Base-by-base conservation (phyloP, 2,797 vertebrate genomes). In the Acipenser transmontanus region DNA sequence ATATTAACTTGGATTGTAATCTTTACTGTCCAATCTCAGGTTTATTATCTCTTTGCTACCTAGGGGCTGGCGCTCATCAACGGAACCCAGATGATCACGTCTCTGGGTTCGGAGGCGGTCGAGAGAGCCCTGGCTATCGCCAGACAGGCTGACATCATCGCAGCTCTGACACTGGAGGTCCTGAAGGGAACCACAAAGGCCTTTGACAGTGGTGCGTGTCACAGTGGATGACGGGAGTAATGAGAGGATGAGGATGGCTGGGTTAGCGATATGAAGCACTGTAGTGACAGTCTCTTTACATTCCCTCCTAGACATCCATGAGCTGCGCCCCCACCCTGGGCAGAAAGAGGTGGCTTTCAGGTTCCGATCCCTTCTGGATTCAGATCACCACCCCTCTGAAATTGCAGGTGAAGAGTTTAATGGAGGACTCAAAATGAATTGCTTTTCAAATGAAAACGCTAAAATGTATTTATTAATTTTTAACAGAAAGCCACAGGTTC, bases 81-180 rank as follows among this genome's bases (percentile, higher is more conserved):
- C 0, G 97, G 97, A 63, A 99, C 97, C 0, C 97, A 99, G 76
- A 98, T 99, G 97, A 98, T 99, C 84, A 98, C 97, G 4, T 98
- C 97, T 0, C 82, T 99, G 73, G 97, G 97, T 49, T 96, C 95
- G 0, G 97, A 99, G 82, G 97, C 96, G 0, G 92, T 98, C 49
- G 95, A 98, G 79, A 88, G 97, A 77, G 96, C 97, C 0, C 82
- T 75, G 68, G 92, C 96, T 0, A 94, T 99, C 1, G 94, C 96
- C 0, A 85, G 78, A 8, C 97, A 99, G 82, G 97, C 97, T 1
- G 97, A 99, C 72, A 95, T 99, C 6, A 83, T 99, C 0, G 96
- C 97, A n/a, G 93, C 97, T 67, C 89, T 99, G 66, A 98, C 97
- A 0, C 88, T 99, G 0, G 97, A 99, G 76, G 96, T 99, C 73